Base-by-base conservation (phyloP, 2,888 invertebrate genomes). In the Heteromyza rotundicornis region DNA sequence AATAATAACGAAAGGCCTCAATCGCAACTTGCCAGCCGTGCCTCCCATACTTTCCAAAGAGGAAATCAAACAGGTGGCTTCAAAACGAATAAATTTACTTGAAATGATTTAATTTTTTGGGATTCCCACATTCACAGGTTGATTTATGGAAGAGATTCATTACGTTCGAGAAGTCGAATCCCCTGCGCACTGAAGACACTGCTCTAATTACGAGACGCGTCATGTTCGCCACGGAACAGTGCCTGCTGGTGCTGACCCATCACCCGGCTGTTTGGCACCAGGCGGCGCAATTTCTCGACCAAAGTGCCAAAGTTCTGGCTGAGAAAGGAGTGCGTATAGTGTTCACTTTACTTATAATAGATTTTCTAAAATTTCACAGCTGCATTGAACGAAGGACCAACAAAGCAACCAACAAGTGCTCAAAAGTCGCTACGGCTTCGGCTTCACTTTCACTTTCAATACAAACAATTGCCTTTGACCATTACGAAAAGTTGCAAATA, bases 201-300 rank as follows among this genome's bases (percentile, higher is more conserved):
- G 92, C 96, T 0, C 84, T 96, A 10, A 92, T 98, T 10, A 96
- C 97, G 0, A 89, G 95, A 57, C 86, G 98, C 67, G 98, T 99
- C 0, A 96, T 98, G 90, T 99, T 98, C 86, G 98, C 98, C 0
- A 96, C 98, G 67, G 99, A 99, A 79, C 98, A 99, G 83, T 96
- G 98, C 72, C 84, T 99, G 53, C 85, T 99, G 50, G 98, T 98
- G 77, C 85, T 99, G 35, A 96, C 97, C 0, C 98, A 98, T 84
- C 97, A 98, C 82, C 96, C 98, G 0, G 98, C 99, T 69, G 94
- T 99, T 63, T 99, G 99, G 99, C 95, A 96, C 82, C 98, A 99
- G 84, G 98, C 98, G 0, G 97, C 98, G 0, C 92, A 96, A 79
- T 99, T 96, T 84, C 86, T 99, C 52, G 98, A 99, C 82, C 91